A percentile compares a stretch with the other conserved stretches of the same genome.
Conservation (phyloP, 1,140 invertebrate genomes). For the Drosophila burlai region DNA sequence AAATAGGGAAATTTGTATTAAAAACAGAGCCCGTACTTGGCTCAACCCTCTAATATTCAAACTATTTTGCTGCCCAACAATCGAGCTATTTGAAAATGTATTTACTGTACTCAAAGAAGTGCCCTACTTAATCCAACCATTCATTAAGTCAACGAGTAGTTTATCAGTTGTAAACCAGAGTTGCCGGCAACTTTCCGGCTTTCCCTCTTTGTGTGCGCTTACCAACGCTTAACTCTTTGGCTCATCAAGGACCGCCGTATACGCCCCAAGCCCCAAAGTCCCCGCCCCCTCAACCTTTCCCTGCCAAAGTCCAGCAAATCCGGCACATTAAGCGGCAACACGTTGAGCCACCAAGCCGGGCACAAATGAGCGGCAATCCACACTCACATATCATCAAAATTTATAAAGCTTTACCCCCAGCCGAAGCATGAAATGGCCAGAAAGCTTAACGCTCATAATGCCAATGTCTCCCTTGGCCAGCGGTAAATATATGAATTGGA, state of each 20-base stretch:
- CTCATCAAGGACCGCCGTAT: conserved; percentile 12
- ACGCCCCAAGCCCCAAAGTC: not conserved
- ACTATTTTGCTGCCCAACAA: not conserved
- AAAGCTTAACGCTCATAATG: conserved; percentile 76
- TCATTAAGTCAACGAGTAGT: conserved; percentile 15
- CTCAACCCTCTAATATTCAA: not conserved
- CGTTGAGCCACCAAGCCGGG: conserved; percentile 55
- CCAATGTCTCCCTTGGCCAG: conserved; percentile 64
- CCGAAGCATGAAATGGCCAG: conserved; percentile 56
- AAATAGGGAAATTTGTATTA: not conserved
- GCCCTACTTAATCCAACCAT: conserved; percentile 4
- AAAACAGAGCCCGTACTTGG: not conserved
- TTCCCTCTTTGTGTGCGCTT: conserved; percentile 9
- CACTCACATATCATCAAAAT: conserved; percentile 67
- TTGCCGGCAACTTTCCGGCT: conserved; percentile 1
- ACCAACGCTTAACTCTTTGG: conserved; percentile 29
- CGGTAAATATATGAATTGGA: conserved; percentile 82
- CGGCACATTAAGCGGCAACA: conserved; percentile 58
- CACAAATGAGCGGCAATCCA: conserved; percentile 55
- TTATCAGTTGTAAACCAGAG: conserved; percentile 12
- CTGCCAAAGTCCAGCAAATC: conserved; percentile 49
- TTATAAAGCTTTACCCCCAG: conserved; percentile 67
- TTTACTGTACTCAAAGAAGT: conserved; percentile 5
- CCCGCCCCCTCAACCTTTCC: not conserved
- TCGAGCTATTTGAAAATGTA: not conserved